phyloP scores from a whole-genome alignment of 2,113 vertebrate genomes.

The Perognathus longimembris region DNA sequence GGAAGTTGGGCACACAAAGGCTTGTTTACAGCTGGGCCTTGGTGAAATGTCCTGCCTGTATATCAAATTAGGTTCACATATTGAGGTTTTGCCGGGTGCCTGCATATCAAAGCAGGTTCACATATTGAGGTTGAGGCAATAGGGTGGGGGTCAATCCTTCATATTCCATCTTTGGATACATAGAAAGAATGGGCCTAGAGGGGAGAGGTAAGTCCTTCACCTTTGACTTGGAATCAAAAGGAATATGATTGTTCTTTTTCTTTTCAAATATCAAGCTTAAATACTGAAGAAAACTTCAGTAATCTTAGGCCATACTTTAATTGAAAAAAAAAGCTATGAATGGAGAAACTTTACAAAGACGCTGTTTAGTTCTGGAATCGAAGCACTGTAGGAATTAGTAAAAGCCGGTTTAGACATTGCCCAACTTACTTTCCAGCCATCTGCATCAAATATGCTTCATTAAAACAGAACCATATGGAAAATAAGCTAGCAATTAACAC shows the following conservation, averaged over 20 bases:
- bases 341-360: constrained; percentile 85
- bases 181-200: no score
- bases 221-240: constrained; percentile 86
- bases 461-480: constrained; percentile 98
- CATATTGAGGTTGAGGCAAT: no score
- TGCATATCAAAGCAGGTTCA: no score
- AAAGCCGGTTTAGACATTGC: constrained; percentile 91
- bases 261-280: constrained; percentile 84
- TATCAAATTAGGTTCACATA: no score
- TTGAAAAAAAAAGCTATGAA: constrained; percentile 86
- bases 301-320: constrained; percentile 89
- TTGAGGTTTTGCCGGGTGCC: no score
- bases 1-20: no score
- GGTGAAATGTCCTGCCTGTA: no score
- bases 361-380: constrained; percentile 88
- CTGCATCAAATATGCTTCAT: constrained; percentile 96
- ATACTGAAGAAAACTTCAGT: constrained; percentile 86
- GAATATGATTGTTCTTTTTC: constrained; percentile 88
- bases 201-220: no score
- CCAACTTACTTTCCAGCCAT: constrained; percentile 94
- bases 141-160: no score
- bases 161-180: no score
- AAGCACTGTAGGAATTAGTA: constrained; percentile 89
- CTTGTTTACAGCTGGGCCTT: no score
- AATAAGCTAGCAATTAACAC: constrained; percentile 96